Percentiles rank a stretch among this genome's conserved stretches.
Conservation (phyloP, 2,797 vertebrate genomes). For the Intellagama lesueurii region DNA sequence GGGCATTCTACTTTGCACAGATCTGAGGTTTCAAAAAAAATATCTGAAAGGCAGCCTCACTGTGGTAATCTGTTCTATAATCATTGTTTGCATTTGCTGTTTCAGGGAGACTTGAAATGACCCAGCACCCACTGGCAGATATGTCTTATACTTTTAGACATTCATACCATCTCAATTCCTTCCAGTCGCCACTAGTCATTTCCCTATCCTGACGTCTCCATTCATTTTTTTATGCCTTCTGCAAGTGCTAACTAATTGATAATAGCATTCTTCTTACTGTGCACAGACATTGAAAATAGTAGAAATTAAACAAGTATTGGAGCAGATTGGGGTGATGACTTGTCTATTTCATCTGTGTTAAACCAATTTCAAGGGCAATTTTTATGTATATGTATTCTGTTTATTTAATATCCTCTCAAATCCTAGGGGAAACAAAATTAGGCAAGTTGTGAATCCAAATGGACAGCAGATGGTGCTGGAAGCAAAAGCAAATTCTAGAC, state of each 20-base stretch:
- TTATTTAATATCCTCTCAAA: not conserved
- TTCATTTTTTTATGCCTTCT: not conserved
- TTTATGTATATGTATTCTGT: not conserved
- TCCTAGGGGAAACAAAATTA: not conserved
- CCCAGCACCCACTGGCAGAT: not conserved
- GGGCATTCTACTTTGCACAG: not conserved
- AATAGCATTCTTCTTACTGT: not conserved
- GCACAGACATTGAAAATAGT: not conserved
- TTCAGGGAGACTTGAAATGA: not conserved
- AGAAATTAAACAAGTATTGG: not conserved
- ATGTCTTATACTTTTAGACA: not conserved
- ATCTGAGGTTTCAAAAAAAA: not conserved
- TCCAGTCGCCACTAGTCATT: not conserved
- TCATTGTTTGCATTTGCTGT: not conserved
- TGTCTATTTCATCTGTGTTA: not conserved
- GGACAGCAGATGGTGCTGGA: slow-evolving; percentile 22
- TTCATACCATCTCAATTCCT: not conserved
- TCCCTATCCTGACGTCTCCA: not conserved
- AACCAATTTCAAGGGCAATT: not conserved
- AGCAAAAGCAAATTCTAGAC: not conserved
- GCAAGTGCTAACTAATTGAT: not conserved
- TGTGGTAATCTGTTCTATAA: not conserved
- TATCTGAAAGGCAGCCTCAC: not conserved
- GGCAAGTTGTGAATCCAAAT: not conserved
- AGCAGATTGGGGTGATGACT: not conserved